A percentile compares a stretch with the other conserved stretches of the same genome.
Evolutionary conservation across 2,797 vertebrate genomes (phyloP).

Genomic region (Trachurus trachurus): DNA sequence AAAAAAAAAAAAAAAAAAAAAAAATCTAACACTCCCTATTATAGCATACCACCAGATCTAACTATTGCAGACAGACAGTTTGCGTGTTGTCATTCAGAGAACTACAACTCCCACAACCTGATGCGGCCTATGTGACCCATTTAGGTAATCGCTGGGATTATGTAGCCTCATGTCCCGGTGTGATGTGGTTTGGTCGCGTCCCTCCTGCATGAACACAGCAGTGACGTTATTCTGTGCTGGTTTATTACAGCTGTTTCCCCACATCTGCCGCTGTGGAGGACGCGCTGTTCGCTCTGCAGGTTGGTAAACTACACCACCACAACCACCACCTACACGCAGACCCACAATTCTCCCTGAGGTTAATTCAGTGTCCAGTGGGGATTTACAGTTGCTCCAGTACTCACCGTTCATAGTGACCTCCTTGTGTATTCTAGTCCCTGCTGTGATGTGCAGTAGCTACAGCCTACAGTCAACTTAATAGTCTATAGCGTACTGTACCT

Average conservation of each 20-base stretch:
- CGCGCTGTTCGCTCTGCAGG: slow-evolving; percentile 43
- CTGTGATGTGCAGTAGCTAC: too few species aligned
- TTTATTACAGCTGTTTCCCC: not conserved
- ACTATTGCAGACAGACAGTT: not conserved
- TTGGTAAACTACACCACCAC: slow-evolving; percentile 29
- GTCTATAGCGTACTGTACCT: too few species aligned
- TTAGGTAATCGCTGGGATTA: slow-evolving; percentile 60
- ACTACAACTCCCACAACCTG: slow-evolving; percentile 69
- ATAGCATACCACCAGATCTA: too few species aligned
- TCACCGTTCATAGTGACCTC: not conserved
- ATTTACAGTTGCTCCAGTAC: not conserved
- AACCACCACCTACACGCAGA: not conserved
- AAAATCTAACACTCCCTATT: too few species aligned
- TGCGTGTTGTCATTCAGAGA: not conserved
- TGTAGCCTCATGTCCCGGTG: slow-evolving; percentile 17
- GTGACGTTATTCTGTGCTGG: not conserved
- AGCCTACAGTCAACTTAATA: too few species aligned
- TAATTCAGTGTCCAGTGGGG: not conserved
- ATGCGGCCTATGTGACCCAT: slow-evolving; percentile 23
- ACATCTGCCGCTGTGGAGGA: slow-evolving; percentile 7
- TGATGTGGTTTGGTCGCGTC: not conserved
- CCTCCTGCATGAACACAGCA: not conserved
- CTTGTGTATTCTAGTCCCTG: not conserved
- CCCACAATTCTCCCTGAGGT: not conserved
- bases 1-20: too few species aligned